phyloP scores from a whole-genome alignment of 2,888 invertebrate species.

The Metacarcinus magister region DNA sequence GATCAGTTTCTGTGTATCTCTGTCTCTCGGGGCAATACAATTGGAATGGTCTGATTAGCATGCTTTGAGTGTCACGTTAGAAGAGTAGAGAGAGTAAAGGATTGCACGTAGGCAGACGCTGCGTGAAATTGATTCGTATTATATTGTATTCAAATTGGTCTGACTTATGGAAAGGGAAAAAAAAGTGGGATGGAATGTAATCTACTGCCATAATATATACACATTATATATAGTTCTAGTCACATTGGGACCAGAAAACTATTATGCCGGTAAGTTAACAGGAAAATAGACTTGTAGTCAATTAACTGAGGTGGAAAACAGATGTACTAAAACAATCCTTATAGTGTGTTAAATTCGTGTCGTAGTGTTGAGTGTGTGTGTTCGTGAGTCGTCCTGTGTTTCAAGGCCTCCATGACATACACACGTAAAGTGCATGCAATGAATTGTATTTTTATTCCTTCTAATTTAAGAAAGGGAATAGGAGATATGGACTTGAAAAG shows the following conservation, averaged over 20 bases:
- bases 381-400: too few relatives aligned
- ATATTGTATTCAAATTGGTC: not conserved
- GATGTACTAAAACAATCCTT: not conserved
- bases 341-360: not conserved
- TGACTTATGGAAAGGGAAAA: not conserved
- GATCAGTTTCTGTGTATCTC: not conserved
- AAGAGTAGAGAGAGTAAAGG: not conserved
- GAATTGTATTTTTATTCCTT: not conserved
- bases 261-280: not conserved
- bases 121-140: not conserved
- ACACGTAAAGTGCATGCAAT: not conserved
- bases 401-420: too few relatives aligned
- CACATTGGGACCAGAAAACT: not conserved
- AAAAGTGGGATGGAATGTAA: not conserved
- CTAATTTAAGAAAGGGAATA: not conserved
- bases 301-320: not conserved
- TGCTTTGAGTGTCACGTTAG: not conserved
- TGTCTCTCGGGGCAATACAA: not conserved
- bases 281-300: not conserved
- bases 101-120: not conserved
- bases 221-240: not conserved
- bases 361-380: not conserved
- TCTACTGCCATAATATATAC: not conserved
- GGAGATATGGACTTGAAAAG: not conserved
- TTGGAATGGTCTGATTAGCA: not conserved